Evolutionary conservation across 2,888 invertebrate genomes (phyloP).

Genomic region (Aplocera efformata): DNA sequence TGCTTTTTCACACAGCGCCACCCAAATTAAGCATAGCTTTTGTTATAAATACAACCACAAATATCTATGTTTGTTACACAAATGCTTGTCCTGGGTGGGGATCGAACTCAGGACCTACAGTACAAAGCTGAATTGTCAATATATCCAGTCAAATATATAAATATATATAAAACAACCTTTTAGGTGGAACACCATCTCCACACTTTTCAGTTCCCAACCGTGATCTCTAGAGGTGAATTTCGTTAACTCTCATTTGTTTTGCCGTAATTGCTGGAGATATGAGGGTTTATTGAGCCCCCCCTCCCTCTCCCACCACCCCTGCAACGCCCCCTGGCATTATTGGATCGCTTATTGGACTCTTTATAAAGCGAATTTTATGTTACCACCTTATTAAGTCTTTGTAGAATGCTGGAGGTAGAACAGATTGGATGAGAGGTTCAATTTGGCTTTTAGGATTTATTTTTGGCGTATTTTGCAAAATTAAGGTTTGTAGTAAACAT

Average conservation of each 20-base stretch:
- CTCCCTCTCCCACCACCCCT: slow-evolving; percentile 29
- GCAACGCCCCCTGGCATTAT: slow-evolving; percentile 49
- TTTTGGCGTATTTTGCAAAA: slow-evolving; percentile 1
- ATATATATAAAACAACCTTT: neutral
- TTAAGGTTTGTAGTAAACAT: too few species aligned
- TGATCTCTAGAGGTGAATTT: slow-evolving; percentile 70
- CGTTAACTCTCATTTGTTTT: slow-evolving; percentile 77
- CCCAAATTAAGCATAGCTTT: too few species aligned
- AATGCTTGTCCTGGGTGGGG: too few species aligned
- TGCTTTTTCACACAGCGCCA: too few species aligned
- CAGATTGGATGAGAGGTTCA: slow-evolving; percentile 19
- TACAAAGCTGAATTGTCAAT: too few species aligned
- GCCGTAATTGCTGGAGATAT: slow-evolving; percentile 75
- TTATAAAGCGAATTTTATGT: slow-evolving; percentile 53
- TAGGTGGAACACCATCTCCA: slow-evolving; percentile 34
- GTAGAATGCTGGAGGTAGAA: slow-evolving; percentile 12
- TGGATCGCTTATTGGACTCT: slow-evolving; percentile 64
- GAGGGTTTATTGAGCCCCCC: slow-evolving; percentile 54
- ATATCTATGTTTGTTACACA: too few species aligned
- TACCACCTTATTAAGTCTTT: slow-evolving; percentile 51
- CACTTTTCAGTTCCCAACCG: slow-evolving; percentile 29
- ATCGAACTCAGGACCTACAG: too few species aligned
- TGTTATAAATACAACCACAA: too few species aligned
- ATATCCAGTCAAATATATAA: too few species aligned
- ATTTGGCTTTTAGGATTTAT: slow-evolving; percentile 16